Evolutionary conservation across 1,140 invertebrate genomes (phyloP).

Genomic region (Prorops nasuta): DNA sequence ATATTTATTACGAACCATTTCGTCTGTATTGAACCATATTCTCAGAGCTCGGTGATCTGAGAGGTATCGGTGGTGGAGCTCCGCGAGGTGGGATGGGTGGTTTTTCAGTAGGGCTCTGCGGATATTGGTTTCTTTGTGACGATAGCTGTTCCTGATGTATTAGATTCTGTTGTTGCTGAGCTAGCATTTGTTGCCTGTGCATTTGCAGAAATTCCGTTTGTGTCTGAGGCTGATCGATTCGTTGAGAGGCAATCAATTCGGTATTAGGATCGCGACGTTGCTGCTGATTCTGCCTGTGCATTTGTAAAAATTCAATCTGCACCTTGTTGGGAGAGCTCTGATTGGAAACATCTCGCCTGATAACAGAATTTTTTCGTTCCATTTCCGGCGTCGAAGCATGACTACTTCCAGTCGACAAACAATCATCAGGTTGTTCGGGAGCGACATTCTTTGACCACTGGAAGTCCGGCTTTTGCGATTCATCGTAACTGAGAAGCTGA

Average conservation of each 20-base stretch:
- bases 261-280: slow-evolving; percentile 24
- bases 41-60: slow-evolving; percentile 46
- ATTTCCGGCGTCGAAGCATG: slow-evolving; percentile 56
- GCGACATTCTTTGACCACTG: slow-evolving; percentile 40
- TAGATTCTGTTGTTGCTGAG: slow-evolving; percentile 30
- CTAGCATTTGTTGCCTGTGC: slow-evolving; percentile 39
- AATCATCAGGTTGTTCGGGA: slow-evolving; percentile 41
- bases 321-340: slow-evolving; percentile 33
- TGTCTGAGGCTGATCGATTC: slow-evolving; percentile 26
- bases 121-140: slow-evolving; percentile 33
- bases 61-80: slow-evolving; percentile 57
- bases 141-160: slow-evolving; percentile 39
- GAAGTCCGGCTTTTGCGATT: slow-evolving; percentile 54
- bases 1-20: slow-evolving; percentile 32
- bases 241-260: slow-evolving; percentile 29
- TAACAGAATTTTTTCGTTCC: slow-evolving; percentile 52
- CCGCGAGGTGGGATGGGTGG: slow-evolving; percentile 61
- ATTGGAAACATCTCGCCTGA: slow-evolving; percentile 41
- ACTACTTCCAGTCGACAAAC: slow-evolving; percentile 51
- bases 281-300: slow-evolving; percentile 46
- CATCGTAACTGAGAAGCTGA: slow-evolving; percentile 82
- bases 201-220: slow-evolving; percentile 40
- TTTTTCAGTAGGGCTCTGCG: slow-evolving; percentile 49
- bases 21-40: slow-evolving; percentile 41
- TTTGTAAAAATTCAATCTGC: slow-evolving; percentile 47